Evolutionary conservation across 2,797 vertebrate genomes (phyloP), one percentile per base, ranked within the genome.

Genomic region (Pangasius sanitwongsei): DNA sequence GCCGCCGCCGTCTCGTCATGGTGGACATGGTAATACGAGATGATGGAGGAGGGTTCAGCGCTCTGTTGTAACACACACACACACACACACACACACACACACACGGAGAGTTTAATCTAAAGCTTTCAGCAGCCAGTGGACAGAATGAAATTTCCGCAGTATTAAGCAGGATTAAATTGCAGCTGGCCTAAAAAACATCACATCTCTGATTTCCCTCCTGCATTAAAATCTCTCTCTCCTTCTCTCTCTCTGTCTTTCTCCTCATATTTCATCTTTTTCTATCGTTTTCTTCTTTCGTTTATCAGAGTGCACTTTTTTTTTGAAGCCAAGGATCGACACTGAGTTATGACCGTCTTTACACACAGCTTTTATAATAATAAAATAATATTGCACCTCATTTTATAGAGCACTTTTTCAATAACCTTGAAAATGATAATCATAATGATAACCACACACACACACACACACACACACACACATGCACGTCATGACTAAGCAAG

Each of bases 151-250:
- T 81, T 81, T 81, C 53, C 31, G 4, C 78, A 89, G 90, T 90
- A 86, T 92, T 93, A 92, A 92, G 90, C 81, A 87, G 92, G 92
- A 94, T 93, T 93, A 92, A 91, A 92, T 85, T 87, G 81, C 80
- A 87, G 85, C 87, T 91, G 91, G 89, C 92, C 92, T 91, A 86
- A 87, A 90, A 85, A 87, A 80, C 69, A 90, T 88, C 86, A 63
- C 81, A 74, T 57, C 63, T 83, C 37, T 77, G 78, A 57, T 81
- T 78, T 34, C 77, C 34, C n/a, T 81, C 3, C 77, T 34, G 3
- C n/a, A 81, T 34, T 81, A 80, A 8, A 34, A 18, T 53, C 12
- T 75, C 72, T 75, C 41, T 67, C 67, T 53, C 48, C 81, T 67
- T 74, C 69, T 85, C 82, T 83, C 67, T 91, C 50, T 70, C 61